Evolutionary conservation across 2,888 invertebrate species (phyloP).

Genomic region (Poecilus cupreus): DNA sequence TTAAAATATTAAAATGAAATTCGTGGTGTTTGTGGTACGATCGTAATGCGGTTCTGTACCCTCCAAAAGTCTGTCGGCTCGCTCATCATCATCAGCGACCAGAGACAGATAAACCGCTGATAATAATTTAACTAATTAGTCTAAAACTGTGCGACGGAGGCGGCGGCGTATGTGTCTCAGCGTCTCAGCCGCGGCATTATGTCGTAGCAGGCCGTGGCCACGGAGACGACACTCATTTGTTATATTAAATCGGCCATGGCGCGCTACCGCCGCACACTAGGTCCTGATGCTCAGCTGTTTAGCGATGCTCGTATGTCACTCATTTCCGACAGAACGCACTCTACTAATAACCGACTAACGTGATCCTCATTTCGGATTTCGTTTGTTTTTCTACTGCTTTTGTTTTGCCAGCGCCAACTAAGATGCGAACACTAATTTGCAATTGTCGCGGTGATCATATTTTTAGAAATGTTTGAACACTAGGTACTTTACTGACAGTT

Average conservation of each 20-base stretch:
- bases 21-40: too few species aligned
- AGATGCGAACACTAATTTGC: not conserved
- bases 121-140: constrained; percentile 73
- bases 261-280: constrained; percentile 70
- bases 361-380: constrained; percentile 53
- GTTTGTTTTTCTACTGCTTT: constrained; percentile 46
- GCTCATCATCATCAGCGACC: constrained; percentile 6
- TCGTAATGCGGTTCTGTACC: not conserved
- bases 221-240: constrained; percentile 71
- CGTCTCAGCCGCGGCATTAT: not conserved
- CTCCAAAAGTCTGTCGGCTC: constrained; percentile 1
- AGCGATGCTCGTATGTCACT: constrained; percentile 74
- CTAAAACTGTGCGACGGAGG: constrained; percentile 65
- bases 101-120: constrained; percentile 63
- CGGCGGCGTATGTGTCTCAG: constrained; percentile 67
- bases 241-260: constrained; percentile 73
- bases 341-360: constrained; percentile 59
- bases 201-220: constrained; percentile 16
- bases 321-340: constrained; percentile 70
- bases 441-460: not conserved
- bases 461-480: not conserved
- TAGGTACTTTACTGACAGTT: too few species aligned
- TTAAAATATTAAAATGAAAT: too few species aligned
- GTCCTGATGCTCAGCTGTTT: constrained; percentile 72
- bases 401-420: not conserved